These are phyloP conservation scores for Apodemus speciosus DNA, from an alignment of 2,113 vertebrate genomes.

Conservation along the genomic window DNA sequence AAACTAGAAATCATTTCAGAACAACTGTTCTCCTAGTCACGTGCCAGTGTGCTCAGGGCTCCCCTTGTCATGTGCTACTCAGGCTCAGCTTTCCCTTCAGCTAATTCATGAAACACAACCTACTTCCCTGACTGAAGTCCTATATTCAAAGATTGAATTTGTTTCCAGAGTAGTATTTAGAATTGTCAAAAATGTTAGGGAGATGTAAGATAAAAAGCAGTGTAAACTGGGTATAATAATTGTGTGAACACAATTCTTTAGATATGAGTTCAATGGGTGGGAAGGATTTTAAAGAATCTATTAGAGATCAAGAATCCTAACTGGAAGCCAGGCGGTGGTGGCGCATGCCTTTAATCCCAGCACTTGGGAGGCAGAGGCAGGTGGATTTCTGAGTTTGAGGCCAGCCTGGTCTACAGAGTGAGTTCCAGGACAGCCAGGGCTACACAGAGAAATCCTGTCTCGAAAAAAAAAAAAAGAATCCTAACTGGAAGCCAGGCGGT, in stretches of 20 bases:
- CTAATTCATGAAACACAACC: not conserved
- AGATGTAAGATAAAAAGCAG: not conserved
- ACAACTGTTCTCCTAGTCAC: not conserved
- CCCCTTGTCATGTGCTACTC: not conserved
- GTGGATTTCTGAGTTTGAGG: too few species aligned
- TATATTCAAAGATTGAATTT: not conserved
- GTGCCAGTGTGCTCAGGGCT: not conserved
- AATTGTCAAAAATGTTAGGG: constrained; percentile 42
- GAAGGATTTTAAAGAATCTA: constrained; percentile 31
- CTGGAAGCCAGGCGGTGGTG: too few species aligned
- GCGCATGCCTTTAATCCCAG: too few species aligned
- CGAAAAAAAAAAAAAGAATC: too few species aligned
- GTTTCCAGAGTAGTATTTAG: not conserved
- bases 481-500: too few species aligned
- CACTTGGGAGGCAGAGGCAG: too few species aligned
- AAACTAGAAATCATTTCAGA: constrained; percentile 6
- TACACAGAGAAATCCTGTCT: too few species aligned
- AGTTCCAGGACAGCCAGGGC: too few species aligned
- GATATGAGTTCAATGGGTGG: constrained; percentile 1
- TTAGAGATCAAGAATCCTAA: constrained; percentile 9
- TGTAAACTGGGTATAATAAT: not conserved
- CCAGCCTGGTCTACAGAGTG: too few species aligned
- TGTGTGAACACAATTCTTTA: constrained; percentile 20
- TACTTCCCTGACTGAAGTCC: not conserved
- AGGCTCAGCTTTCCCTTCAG: not conserved